Base-by-base conservation (phyloP, 2,113 vertebrate genomes). In the Cephalophus harveyi region DNA sequence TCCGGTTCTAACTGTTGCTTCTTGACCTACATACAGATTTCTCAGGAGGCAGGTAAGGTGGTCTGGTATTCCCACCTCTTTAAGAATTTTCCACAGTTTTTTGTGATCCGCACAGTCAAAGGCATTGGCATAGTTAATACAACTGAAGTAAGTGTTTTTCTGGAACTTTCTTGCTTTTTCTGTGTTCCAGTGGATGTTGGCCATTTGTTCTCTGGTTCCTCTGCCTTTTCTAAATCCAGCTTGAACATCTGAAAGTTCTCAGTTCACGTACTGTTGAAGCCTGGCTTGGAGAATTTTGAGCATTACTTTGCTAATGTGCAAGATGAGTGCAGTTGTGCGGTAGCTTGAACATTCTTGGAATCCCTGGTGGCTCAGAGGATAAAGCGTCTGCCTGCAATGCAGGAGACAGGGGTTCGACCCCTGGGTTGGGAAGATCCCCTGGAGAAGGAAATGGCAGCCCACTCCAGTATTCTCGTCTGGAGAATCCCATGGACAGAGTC, bases 301-400 rank as follows among this genome's bases (percentile, higher is more conserved):
- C 67, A 71, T 36, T 23, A 36, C 9, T 36, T 36, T 71, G n/a
- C 67, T 71, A 36, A 12, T 23, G 19, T 71, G 67, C 4, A 1
- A 71, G 67, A 71, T 71, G n/a, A 71, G n/a, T 36, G n/a, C n/a
- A 71, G 11, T 23, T 71, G 19, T 71, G n/a, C 0, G 0, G 9
- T 23, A 40, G 67, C 36, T 36, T 71, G 67, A 40, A 12, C n/a
- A 71, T 71, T 71, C 64, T 71, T 71, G 28, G 27, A 30, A 30
- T 60, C 59, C 59, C 59, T 60, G 28, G 59, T 60, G 12, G 59
- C 27, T 60, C 59, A 14, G 59, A 60, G 59, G 5, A 59, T 27
- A 27, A 27, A 59, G 59, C 27, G 0, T 60, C 59, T 60, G 27
- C 12, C 59, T 60, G 59, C 59, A 60, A 30, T 60, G 12, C 59